Evolutionary conservation across 2,888 invertebrate species (phyloP).

Genomic region (Ariolimax columbianus): DNA sequence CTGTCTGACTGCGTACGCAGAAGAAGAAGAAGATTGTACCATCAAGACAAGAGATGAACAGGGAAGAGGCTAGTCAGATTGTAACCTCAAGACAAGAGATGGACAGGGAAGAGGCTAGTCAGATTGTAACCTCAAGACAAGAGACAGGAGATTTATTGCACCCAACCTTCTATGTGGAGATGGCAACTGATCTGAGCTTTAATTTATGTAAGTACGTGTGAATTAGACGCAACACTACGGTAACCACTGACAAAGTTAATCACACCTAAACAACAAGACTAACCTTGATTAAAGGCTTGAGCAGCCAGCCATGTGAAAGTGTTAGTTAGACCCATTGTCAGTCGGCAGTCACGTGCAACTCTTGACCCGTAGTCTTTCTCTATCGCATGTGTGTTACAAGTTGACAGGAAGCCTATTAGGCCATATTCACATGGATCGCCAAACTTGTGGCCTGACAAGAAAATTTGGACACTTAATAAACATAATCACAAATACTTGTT

Average conservation of each 20-base stretch:
- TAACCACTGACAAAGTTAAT: neutral
- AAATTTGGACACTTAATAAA: neutral
- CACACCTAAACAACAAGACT: neutral
- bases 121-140: no score
- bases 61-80: no score
- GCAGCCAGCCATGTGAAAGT: conserved; percentile 86
- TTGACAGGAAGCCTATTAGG: conserved; percentile 84
- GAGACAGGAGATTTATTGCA: no score
- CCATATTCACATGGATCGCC: conserved; percentile 86
- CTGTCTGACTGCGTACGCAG: no score
- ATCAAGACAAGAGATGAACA: no score
- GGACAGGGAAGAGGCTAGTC: no score
- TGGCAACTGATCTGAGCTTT: no score
- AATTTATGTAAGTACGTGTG: no score
- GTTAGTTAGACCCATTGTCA: conserved; percentile 84
- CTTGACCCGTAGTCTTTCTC: conserved; percentile 54
- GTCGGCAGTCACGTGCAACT: conserved; percentile 49
- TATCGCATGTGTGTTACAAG: conserved; percentile 82
- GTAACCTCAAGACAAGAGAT: no score
- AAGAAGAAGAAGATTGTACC: no score
- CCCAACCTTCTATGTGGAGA: no score
- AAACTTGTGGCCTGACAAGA: conserved; percentile 72
- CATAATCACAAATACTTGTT: neutral
- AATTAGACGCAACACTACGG: no score
- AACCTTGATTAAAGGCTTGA: conserved; percentile 77